phyloP scores from a whole-genome alignment of 2,888 invertebrate species.

The Strigamia transsilvanica region DNA sequence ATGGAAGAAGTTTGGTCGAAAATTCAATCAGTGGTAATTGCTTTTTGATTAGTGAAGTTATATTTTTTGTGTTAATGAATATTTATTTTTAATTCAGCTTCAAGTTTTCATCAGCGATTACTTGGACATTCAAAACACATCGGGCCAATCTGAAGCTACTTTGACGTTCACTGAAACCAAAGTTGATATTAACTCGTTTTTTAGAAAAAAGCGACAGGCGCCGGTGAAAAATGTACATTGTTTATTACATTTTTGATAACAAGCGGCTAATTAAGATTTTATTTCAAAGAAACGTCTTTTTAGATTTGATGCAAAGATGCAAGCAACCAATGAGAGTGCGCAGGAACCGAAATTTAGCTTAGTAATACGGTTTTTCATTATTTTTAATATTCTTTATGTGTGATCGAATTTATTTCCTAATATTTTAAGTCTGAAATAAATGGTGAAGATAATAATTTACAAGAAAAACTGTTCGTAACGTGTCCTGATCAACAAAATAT shows the following conservation, averaged over 20 bases:
- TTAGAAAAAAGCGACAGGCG: constrained; percentile 64
- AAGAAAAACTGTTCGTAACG: constrained; percentile 76
- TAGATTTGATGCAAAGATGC: not conserved
- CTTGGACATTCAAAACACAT: constrained; percentile 82
- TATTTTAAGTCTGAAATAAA: constrained; percentile 32
- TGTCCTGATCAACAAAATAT: constrained; percentile 68
- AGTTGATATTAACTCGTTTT: constrained; percentile 66
- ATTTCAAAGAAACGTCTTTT: not conserved
- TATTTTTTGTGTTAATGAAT: not conserved
- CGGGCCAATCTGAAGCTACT: constrained; percentile 69
- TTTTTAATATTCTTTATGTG: constrained; percentile 11
- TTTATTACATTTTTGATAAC: not conserved
- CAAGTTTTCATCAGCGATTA: constrained; percentile 86
- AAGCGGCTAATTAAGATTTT: too few species aligned
- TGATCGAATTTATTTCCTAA: not conserved
- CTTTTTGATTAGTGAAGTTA: not conserved
- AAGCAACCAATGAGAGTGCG: not conserved
- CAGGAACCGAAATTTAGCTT: not conserved
- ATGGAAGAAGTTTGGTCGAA: constrained; percentile 87
- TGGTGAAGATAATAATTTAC: constrained; percentile 60
- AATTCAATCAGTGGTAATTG: constrained; percentile 80
- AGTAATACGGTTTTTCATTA: constrained; percentile 7
- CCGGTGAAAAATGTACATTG: constrained; percentile 60
- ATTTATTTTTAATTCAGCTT: constrained; percentile 70
- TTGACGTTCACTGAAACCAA: constrained; percentile 65